Conservation (phyloP, 2,797 vertebrate species). For the Peromyscus attwateri region DNA sequence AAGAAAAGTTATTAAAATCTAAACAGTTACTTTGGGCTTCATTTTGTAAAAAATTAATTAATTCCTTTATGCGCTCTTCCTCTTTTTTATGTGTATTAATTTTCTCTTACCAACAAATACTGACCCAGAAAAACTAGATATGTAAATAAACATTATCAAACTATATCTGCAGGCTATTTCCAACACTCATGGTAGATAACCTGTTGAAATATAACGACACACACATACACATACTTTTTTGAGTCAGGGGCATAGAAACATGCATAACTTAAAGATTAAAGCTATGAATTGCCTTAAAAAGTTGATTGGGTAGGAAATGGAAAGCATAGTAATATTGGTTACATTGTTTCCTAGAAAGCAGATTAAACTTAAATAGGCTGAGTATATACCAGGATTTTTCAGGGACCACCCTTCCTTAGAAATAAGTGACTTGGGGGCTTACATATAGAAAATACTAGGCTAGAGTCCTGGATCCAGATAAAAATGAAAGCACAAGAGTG, state of each 20-base stretch:
- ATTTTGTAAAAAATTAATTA: neutral
- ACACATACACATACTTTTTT: neutral
- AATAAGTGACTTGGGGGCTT: no score
- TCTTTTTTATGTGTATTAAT: neutral
- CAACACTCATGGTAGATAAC: neutral
- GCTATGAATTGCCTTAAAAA: neutral
- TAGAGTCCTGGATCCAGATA: no score
- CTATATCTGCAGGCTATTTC: neutral
- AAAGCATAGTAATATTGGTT: neutral
- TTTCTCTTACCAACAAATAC: neutral
- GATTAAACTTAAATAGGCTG: neutral
- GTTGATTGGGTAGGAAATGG: neutral
- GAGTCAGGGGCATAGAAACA: neutral
- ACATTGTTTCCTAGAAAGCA: neutral
- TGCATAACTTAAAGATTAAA: neutral
- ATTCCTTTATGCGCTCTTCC: neutral
- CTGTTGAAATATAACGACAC: neutral
- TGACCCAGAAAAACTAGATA: neutral
- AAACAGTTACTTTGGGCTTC: neutral
- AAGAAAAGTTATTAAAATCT: neutral
- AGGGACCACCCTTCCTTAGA: no score
- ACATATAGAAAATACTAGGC: no score
- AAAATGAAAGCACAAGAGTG: no score
- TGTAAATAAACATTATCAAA: neutral
- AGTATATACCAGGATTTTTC: neutral